Evolutionary conservation across 1,140 invertebrate genomes (phyloP).

Genomic region (Planococcus citri): DNA sequence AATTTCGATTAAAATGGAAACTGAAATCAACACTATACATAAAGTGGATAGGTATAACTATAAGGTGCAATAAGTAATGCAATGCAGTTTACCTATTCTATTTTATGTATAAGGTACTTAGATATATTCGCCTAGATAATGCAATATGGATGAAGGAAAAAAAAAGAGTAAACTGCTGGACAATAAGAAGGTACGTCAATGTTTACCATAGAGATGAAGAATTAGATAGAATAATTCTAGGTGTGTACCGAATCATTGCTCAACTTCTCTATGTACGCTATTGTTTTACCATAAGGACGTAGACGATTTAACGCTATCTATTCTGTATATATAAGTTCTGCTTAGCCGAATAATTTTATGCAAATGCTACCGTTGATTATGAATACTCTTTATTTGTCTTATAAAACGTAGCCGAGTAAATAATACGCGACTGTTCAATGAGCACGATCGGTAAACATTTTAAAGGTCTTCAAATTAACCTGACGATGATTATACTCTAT

Average conservation of each 20-base stretch:
- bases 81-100: too few relatives aligned
- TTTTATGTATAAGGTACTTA: not conserved
- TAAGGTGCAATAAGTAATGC: too few relatives aligned
- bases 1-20: too few relatives aligned
- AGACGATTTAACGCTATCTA: not conserved
- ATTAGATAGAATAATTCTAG: slow-evolving; percentile 8
- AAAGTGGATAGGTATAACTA: too few relatives aligned
- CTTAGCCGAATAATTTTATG: slow-evolving; percentile 7
- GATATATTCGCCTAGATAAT: not conserved
- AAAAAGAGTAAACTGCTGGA: not conserved
- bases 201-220: slow-evolving; percentile 1
- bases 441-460: not conserved
- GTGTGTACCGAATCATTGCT: slow-evolving; percentile 2
- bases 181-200: not conserved
- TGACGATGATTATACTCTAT: too few relatives aligned
- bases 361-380: not conserved
- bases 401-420: not conserved
- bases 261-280: not conserved
- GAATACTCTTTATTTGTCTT: not conserved
- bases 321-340: slow-evolving; percentile 1
- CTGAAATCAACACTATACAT: too few relatives aligned
- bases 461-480: too few relatives aligned
- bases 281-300: not conserved
- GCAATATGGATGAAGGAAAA: not conserved
- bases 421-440: not conserved